Percentiles rank a stretch among this genome's conserved stretches.
These are phyloP conservation scores for Presbytis comata DNA, from an alignment of 2,797 vertebrate genomes.

Conservation along the genomic window DNA sequence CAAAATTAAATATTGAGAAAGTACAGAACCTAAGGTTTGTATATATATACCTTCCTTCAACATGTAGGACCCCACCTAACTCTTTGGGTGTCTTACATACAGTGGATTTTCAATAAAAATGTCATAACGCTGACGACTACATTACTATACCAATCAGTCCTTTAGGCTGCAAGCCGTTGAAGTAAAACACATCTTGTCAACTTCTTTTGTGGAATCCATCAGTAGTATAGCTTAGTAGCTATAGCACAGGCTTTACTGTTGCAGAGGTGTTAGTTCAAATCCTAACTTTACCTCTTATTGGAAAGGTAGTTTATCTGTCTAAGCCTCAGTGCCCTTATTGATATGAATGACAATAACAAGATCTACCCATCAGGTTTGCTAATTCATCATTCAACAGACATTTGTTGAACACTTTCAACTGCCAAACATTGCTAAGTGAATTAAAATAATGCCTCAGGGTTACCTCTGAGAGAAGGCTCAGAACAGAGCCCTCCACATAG, in stretches of 20 bases:
- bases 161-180: neutral
- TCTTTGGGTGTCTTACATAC: neutral
- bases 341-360: neutral
- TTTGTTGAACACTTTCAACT: neutral
- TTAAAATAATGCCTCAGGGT: neutral
- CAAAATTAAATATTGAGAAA: neutral
- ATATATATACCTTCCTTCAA: neutral
- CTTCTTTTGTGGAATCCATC: neutral
- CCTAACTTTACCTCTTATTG: neutral
- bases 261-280: neutral
- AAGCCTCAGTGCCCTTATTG: neutral
- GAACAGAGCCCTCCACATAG: accelerated
- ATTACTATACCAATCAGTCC: accelerated
- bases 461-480: neutral
- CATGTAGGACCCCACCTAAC: neutral
- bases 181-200: neutral
- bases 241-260: neutral
- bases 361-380: neutral
- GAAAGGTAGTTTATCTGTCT: neutral
- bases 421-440: neutral
- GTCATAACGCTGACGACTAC: neutral
- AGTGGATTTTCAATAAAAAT: neutral
- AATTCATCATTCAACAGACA: neutral
- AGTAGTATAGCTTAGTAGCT: neutral
- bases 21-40: neutral